phyloP scores from a whole-genome alignment of 2,797 vertebrate species.

The Oreortyx pictus region DNA sequence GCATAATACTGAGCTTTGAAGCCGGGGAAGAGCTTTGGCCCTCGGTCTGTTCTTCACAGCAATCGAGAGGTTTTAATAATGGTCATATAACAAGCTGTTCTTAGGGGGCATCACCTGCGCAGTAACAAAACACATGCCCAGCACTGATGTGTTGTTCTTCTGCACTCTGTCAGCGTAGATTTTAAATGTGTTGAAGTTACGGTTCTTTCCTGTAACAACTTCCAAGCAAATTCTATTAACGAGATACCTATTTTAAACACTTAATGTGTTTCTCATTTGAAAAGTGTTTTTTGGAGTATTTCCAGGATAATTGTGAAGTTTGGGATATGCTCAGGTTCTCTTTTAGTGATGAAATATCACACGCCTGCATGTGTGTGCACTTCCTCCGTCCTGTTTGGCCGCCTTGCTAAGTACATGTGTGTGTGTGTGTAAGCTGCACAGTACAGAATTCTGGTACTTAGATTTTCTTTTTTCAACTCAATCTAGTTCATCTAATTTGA shows the following conservation, averaged over 20 bases:
- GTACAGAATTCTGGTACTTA: not conserved
- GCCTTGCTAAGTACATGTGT: not conserved
- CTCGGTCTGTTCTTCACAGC: slow-evolving; percentile 57
- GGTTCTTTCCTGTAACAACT: not conserved
- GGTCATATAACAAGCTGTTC: slow-evolving; percentile 67
- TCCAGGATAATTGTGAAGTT: not conserved
- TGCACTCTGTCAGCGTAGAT: not conserved
- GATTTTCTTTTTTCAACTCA: slow-evolving; percentile 41
- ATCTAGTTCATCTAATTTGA: slow-evolving; percentile 56
- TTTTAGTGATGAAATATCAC: not conserved
- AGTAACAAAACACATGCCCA: not conserved
- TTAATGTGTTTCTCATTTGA: not conserved
- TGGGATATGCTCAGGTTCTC: not conserved
- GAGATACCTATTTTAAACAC: not conserved
- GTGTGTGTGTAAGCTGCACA: not conserved
- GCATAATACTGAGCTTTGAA: slow-evolving; percentile 73
- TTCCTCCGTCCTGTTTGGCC: not conserved
- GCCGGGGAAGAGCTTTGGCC: slow-evolving; percentile 60
- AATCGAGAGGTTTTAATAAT: slow-evolving; percentile 67
- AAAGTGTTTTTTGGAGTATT: not conserved
- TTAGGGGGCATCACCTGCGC: slow-evolving; percentile 81
- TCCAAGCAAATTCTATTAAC: not conserved
- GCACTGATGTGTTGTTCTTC: not conserved
- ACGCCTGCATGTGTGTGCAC: accelerated
- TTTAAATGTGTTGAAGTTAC: not conserved